phyloP scores from a whole-genome alignment of 1,140 invertebrate genomes.

The Himalopsyche phryganea region DNA sequence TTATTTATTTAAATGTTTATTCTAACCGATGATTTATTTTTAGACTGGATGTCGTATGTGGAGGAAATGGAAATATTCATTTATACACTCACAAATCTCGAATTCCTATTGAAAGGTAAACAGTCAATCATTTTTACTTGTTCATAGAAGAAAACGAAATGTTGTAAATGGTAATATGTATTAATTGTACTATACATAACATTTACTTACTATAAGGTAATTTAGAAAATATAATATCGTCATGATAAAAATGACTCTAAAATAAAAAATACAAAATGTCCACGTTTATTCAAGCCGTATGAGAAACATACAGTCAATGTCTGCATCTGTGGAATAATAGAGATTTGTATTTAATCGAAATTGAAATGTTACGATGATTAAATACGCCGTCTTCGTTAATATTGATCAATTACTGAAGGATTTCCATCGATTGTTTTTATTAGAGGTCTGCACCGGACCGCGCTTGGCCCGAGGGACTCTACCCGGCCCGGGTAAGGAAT shows the following conservation, averaged over 20 bases:
- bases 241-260: neutral
- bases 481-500: too few species aligned
- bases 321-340: too few species aligned
- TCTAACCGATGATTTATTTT: constrained; percentile 14
- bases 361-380: too few species aligned
- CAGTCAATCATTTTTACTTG: constrained; percentile 44
- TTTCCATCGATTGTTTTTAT: too few species aligned
- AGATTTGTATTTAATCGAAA: too few species aligned
- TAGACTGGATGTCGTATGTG: constrained; percentile 48
- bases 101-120: constrained; percentile 42
- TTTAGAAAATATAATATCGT: neutral
- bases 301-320: too few species aligned
- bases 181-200: neutral
- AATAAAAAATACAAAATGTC: neutral
- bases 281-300: too few species aligned
- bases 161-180: constrained; percentile 3
- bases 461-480: too few species aligned
- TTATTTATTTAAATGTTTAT: neutral
- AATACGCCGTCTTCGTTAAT: too few species aligned
- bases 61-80: constrained; percentile 41
- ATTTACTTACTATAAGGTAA: neutral
- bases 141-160: constrained; percentile 41
- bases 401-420: too few species aligned
- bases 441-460: too few species aligned
- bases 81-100: constrained; percentile 43